Conservation (phyloP, 2,888 invertebrate species). For the Sarcophaga caerulescens region DNA sequence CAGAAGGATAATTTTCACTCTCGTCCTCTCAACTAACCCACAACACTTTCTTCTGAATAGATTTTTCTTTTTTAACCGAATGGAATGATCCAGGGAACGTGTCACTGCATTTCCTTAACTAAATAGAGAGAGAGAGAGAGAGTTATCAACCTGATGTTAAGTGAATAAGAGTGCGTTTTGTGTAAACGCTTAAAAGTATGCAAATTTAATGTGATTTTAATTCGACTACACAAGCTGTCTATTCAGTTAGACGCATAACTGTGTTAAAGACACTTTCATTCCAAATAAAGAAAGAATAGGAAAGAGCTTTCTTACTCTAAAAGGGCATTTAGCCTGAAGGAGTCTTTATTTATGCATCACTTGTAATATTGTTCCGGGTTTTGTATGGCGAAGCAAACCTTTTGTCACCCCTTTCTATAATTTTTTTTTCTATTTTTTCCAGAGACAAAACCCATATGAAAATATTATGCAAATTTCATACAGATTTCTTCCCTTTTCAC, state of each 20-base stretch:
- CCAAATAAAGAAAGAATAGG: not conserved
- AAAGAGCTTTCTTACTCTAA: not conserved
- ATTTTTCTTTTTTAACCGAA: too few species aligned
- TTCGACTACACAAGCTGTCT: constrained; percentile 71
- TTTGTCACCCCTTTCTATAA: constrained; percentile 17
- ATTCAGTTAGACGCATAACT: constrained; percentile 48
- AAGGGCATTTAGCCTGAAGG: constrained; percentile 65
- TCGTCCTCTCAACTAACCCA: too few species aligned
- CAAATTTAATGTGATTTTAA: constrained; percentile 78
- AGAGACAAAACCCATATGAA: constrained; percentile 53
- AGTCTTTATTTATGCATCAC: constrained; percentile 63
- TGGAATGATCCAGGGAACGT: not conserved
- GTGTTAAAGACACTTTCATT: constrained; percentile 38
- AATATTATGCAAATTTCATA: constrained; percentile 62
- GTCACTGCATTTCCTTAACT: not conserved
- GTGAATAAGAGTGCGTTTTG: not conserved
- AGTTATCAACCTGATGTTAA: not conserved
- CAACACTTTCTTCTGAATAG: too few species aligned
- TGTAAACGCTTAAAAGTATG: constrained; percentile 70
- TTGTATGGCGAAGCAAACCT: constrained; percentile 7
- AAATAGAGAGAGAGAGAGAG: too few species aligned
- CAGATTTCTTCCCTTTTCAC: not conserved
- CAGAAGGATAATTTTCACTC: too few species aligned
- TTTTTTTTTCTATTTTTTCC: not conserved
- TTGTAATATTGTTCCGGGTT: constrained; percentile 58